These are phyloP conservation scores for Pammene fasciana DNA, from an alignment of 2,888 invertebrate genomes.

Conservation along the genomic window DNA sequence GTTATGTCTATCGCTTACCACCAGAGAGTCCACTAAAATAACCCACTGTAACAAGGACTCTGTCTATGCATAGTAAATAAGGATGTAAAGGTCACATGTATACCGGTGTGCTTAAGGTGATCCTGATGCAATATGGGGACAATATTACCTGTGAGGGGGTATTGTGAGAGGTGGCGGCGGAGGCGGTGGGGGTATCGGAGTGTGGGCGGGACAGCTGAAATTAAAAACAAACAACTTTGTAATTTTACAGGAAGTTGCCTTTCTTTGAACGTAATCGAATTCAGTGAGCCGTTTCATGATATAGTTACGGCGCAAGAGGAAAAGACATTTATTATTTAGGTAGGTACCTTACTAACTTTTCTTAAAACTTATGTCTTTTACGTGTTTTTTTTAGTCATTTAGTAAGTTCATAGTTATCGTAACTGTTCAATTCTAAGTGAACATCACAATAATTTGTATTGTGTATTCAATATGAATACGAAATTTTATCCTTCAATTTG, in stretches of 20 bases:
- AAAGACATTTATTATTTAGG: no score
- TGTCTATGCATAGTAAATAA: background rate
- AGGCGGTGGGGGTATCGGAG: slow-evolving; percentile 84
- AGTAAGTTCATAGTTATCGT: no score
- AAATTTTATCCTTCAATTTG: background rate
- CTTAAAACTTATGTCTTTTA: no score
- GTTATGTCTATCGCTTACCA: background rate
- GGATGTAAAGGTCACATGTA: background rate
- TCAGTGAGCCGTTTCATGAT: slow-evolving; percentile 1
- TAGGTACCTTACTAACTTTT: no score
- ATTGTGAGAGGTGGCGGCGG: slow-evolving; percentile 82
- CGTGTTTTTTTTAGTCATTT: no score
- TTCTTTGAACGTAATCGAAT: slow-evolving; percentile 16
- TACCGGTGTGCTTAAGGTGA: background rate
- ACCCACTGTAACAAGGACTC: background rate
- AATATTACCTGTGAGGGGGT: slow-evolving; percentile 77
- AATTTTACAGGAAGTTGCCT: slow-evolving; percentile 25
- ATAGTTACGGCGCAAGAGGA: background rate
- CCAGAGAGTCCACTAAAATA: background rate
- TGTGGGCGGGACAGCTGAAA: slow-evolving; percentile 83
- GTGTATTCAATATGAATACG: no score
- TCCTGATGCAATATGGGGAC: no score
- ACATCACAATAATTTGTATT: no score
- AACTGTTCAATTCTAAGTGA: no score
- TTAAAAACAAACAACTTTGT: slow-evolving; percentile 46